phyloP scores from a whole-genome alignment of 2,888 invertebrate genomes.

The Caenorhabditis sp. region DNA sequence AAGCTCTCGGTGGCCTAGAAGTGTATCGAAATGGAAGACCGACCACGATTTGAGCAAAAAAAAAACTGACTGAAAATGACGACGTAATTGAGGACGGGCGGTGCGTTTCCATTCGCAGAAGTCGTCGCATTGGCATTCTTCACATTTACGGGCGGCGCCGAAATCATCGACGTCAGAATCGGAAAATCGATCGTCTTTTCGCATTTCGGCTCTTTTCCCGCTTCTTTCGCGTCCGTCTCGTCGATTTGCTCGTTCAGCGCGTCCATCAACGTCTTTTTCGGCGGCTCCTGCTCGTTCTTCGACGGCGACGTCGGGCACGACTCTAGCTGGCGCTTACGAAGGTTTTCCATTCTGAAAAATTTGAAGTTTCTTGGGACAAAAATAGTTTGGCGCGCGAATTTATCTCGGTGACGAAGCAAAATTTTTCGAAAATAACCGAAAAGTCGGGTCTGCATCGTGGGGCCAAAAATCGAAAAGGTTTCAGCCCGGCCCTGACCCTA shows the following conservation, averaged over 20 bases:
- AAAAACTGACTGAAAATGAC: constrained; percentile 25
- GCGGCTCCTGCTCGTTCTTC: not conserved
- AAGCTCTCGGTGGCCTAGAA: too few species aligned
- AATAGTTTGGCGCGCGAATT: too few species aligned
- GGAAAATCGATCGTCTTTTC: not conserved
- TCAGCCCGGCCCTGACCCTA: too few species aligned
- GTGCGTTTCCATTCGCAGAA: not conserved
- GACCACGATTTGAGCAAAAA: not conserved
- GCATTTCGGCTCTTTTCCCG: not conserved
- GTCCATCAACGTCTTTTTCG: not conserved
- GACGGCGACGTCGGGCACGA: not conserved
- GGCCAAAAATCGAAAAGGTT: too few species aligned
- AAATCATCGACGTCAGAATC: constrained; percentile 7
- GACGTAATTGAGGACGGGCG: constrained; percentile 10
- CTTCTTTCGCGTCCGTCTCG: not conserved
- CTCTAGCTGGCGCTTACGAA: constrained; percentile 20
- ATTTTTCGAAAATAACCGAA: not conserved
- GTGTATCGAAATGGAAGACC: too few species aligned
- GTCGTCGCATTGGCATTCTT: not conserved
- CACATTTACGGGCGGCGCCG: constrained; percentile 1
- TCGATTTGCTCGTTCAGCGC: not conserved
- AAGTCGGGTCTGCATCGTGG: too few species aligned
- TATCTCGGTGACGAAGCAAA: too few species aligned
- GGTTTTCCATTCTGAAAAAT: constrained; percentile 29
- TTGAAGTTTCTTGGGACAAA: not conserved